phyloP scores from a whole-genome alignment of 1,140 invertebrate genomes.

The Cephus cinctus region DNA sequence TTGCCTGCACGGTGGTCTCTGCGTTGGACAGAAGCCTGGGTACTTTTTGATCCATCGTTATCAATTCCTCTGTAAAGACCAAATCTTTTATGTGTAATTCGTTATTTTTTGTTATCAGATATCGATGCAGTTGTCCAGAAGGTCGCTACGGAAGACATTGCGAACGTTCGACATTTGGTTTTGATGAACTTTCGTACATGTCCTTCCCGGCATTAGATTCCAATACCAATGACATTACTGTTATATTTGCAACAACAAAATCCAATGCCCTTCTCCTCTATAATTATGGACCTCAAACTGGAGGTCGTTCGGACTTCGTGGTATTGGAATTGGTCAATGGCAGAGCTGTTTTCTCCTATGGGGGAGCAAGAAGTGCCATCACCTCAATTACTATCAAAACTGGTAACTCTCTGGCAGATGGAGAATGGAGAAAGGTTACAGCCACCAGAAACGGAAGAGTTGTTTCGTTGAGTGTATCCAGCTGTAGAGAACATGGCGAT shows the following conservation, averaged over 20 bases:
- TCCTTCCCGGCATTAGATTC: conserved; percentile 80
- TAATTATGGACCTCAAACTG: conserved; percentile 83
- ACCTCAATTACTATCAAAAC: conserved; percentile 70
- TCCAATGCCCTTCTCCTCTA: conserved; percentile 83
- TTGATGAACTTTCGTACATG: conserved; percentile 87
- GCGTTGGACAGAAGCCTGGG: conserved; percentile 77
- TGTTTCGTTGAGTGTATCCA: conserved; percentile 77
- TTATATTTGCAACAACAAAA: conserved; percentile 89
- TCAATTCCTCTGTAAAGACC: background rate
- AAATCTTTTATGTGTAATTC: background rate
- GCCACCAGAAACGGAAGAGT: conserved; percentile 86
- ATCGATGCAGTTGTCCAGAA: conserved; percentile 83
- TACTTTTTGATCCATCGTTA: conserved; percentile 18
- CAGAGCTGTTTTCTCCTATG: conserved; percentile 84
- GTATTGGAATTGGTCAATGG: conserved; percentile 85
- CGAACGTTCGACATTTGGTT: conserved; percentile 86
- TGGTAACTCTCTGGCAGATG: conserved; percentile 73
- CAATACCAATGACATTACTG: conserved; percentile 86
- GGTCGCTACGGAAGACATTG: conserved; percentile 88
- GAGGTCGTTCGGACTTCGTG: conserved; percentile 88
- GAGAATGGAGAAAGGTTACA: conserved; percentile 88
- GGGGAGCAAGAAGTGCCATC: conserved; percentile 82
- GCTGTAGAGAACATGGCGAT: conserved; percentile 82
- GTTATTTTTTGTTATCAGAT: conserved; percentile 41
- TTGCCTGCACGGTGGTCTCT: conserved; percentile 81